Conservation (phyloP, 2,888 invertebrate species). For the Hyppa rectilinea region DNA sequence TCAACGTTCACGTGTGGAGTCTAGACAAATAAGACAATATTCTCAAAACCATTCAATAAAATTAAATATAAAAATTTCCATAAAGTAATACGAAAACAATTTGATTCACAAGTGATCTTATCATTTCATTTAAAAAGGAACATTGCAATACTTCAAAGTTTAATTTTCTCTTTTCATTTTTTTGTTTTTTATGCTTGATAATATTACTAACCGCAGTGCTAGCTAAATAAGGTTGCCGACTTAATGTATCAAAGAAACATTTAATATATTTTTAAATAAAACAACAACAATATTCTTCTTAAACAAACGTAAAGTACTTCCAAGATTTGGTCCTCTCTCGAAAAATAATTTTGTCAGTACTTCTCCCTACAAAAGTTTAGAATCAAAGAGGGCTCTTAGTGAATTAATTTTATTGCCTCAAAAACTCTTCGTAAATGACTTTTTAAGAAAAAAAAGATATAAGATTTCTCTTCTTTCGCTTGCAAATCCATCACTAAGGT, state of each 20-base stretch:
- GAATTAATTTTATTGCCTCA: slow-evolving; percentile 65
- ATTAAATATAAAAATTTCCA: neutral
- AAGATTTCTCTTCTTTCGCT: slow-evolving; percentile 37
- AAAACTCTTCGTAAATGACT: slow-evolving; percentile 62
- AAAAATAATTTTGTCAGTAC: slow-evolving; percentile 53
- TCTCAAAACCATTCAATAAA: neutral
- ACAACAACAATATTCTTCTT: slow-evolving; percentile 52
- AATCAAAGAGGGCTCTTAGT: slow-evolving; percentile 61
- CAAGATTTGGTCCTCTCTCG: slow-evolving; percentile 35
- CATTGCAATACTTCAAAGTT: neutral
- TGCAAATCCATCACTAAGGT: slow-evolving; percentile 47
- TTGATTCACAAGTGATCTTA: slow-evolving; percentile 14
- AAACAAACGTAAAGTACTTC: slow-evolving; percentile 46
- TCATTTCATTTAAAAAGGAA: slow-evolving; percentile 20
- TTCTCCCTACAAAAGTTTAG: slow-evolving; percentile 42
- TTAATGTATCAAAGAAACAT: slow-evolving; percentile 40
- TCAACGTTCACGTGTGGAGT: neutral
- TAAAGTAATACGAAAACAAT: slow-evolving; percentile 7
- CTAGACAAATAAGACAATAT: slow-evolving; percentile 13
- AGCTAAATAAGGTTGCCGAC: slow-evolving; percentile 14
- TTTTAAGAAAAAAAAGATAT: slow-evolving; percentile 37
- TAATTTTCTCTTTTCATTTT: neutral
- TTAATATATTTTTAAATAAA: slow-evolving; percentile 49
- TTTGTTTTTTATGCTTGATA: neutral
- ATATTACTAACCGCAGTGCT: neutral